phyloP scores from a whole-genome alignment of 2,888 invertebrate genomes.

The Molanna angustata region DNA sequence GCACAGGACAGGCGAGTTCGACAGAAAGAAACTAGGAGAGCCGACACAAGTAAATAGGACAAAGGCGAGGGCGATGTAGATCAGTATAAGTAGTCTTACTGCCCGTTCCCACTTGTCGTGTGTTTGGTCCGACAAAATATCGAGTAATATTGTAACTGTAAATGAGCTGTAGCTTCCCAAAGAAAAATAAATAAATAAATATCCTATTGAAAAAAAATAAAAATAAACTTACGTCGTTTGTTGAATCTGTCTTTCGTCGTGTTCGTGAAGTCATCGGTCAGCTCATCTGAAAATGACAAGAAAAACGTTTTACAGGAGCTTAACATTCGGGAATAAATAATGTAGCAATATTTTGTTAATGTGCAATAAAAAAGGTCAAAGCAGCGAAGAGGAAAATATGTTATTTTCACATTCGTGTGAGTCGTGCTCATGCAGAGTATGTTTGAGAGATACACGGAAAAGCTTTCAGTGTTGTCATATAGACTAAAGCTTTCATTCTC shows the following conservation, averaged over 20 bases:
- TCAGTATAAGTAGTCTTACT: no score
- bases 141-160: no score
- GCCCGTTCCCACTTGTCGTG: no score
- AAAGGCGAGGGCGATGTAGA: no score
- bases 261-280: no score
- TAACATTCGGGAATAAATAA: neutral
- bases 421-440: slow-evolving; percentile 7
- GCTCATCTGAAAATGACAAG: slow-evolving; percentile 23
- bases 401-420: slow-evolving; percentile 12
- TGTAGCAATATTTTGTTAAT: neutral
- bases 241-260: neutral
- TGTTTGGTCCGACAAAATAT: no score
- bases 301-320: neutral
- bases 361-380: neutral
- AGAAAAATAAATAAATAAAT: no score
- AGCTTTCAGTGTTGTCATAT: slow-evolving; percentile 17
- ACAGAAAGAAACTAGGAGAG: no score
- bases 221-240: neutral
- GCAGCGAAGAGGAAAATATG: slow-evolving; percentile 6
- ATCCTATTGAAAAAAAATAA: no score
- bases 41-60: no score
- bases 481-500: neutral
- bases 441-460: slow-evolving; percentile 20
- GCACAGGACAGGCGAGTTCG: no score
- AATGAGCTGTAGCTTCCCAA: no score